Conservation (phyloP, 2,113 vertebrate genomes). For the Lampris incognitus region DNA sequence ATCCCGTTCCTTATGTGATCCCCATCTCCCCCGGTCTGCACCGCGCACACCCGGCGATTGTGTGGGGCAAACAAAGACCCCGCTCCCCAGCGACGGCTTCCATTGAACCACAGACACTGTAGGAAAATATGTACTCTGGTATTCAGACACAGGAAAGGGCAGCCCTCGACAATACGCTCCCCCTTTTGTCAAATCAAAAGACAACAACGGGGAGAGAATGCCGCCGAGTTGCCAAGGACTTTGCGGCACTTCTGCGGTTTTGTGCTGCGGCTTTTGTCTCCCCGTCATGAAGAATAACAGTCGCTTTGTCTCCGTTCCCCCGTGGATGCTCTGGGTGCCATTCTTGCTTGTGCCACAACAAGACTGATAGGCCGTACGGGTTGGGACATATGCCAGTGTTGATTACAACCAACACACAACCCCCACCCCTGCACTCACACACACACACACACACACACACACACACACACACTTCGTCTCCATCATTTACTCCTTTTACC, state of each 20-base stretch:
- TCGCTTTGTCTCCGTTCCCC: slow-evolving; percentile 57
- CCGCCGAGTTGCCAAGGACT: slow-evolving; percentile 62
- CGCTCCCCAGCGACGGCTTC: slow-evolving; percentile 63
- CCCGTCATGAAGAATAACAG: slow-evolving; percentile 67
- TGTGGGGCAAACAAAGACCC: slow-evolving; percentile 68
- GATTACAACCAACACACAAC: no score
- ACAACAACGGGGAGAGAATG: slow-evolving; percentile 29
- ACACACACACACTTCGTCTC: slow-evolving; percentile 61
- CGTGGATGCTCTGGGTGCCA: not conserved
- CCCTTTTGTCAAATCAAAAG: slow-evolving; percentile 58
- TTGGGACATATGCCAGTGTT: slow-evolving; percentile 67
- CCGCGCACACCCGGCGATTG: slow-evolving; percentile 61
- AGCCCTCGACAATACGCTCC: slow-evolving; percentile 61
- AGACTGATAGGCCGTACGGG: slow-evolving; percentile 66
- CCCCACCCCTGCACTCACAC: no score
- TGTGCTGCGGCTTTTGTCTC: slow-evolving; percentile 63
- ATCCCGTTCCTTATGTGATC: slow-evolving; percentile 59
- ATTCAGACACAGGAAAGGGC: slow-evolving; percentile 65
- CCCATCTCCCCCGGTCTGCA: slow-evolving; percentile 55
- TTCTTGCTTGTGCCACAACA: slow-evolving; percentile 47
- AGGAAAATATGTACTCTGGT: slow-evolving; percentile 66
- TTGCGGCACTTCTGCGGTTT: slow-evolving; percentile 35
- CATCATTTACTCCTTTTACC: slow-evolving; percentile 65
- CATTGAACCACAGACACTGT: slow-evolving; percentile 66
- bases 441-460: slow-evolving; percentile 41